Percentiles rank a stretch among this genome's conserved stretches.
phyloP scores from a whole-genome alignment of 2,797 vertebrate genomes.

The Pipistrellus pipistrellus region DNA sequence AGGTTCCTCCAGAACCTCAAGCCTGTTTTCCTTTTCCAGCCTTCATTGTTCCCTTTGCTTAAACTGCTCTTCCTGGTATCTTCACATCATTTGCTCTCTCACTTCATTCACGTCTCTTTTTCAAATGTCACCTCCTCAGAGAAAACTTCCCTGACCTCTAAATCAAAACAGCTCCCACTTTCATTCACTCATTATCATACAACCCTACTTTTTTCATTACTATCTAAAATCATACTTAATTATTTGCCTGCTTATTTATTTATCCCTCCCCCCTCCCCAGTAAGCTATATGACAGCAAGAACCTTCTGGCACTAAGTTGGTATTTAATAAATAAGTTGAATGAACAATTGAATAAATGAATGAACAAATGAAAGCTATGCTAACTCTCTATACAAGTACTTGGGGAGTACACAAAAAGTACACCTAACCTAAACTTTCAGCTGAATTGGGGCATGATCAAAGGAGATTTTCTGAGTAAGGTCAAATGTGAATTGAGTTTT shows the following conservation, averaged over 20 bases:
- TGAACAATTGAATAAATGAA: background rate
- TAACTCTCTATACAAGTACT: background rate
- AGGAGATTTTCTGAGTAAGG: conserved; percentile 12
- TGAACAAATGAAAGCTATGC: background rate
- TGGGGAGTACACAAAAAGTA: background rate
- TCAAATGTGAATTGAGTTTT: conserved; percentile 42
- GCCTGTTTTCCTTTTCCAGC: background rate
- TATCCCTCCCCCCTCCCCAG: background rate
- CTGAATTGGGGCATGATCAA: background rate
- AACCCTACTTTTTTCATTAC: background rate
- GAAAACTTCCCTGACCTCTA: background rate
- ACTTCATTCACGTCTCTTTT: conserved; percentile 23
- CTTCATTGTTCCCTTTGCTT: background rate
- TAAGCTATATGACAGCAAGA: conserved; percentile 2
- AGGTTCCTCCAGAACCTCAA: background rate
- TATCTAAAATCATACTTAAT: conserved; percentile 26
- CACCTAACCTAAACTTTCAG: background rate
- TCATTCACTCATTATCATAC: background rate
- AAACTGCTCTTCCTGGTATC: background rate
- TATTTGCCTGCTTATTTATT: conserved; percentile 7
- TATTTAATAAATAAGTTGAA: conserved; percentile 50
- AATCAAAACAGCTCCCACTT: conserved; percentile 29
- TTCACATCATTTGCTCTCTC: conserved; percentile 37
- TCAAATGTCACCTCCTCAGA: conserved; percentile 29
- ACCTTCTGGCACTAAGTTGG: background rate